Conservation (phyloP, 2,888 invertebrate genomes). For the Monopis laevigella region DNA sequence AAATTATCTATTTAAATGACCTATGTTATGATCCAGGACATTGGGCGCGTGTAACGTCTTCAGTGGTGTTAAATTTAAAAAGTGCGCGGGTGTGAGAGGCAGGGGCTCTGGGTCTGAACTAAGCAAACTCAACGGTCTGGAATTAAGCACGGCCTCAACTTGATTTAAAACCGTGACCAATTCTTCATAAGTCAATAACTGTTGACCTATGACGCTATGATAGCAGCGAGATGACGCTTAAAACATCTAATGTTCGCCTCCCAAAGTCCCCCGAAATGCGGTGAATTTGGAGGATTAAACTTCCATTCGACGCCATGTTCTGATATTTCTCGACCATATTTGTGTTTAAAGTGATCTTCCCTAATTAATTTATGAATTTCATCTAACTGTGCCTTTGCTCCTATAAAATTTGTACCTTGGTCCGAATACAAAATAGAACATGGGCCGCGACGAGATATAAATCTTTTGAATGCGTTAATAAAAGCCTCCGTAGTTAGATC, state of each 20-base stretch:
- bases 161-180: not conserved
- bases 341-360: not conserved
- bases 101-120: not conserved
- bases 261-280: not conserved
- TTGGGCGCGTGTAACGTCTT: not conserved
- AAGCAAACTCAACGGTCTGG: not conserved
- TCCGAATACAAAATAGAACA: not conserved
- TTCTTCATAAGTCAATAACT: not conserved
- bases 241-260: not conserved
- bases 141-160: not conserved
- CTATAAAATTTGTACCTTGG: not conserved
- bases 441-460: not conserved
- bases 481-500: not conserved
- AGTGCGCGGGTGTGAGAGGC: not conserved
- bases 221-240: not conserved
- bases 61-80: not conserved
- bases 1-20: not conserved
- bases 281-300: not conserved
- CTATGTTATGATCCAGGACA: not conserved
- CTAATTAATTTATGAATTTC: not conserved
- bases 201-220: not conserved
- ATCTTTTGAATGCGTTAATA: not conserved
- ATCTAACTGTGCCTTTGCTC: not conserved
- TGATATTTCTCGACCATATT: not conserved
- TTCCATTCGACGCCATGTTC: not conserved